phyloP scores from a whole-genome alignment of 2,797 vertebrate genomes.

The Zonotrichia albicollis region DNA sequence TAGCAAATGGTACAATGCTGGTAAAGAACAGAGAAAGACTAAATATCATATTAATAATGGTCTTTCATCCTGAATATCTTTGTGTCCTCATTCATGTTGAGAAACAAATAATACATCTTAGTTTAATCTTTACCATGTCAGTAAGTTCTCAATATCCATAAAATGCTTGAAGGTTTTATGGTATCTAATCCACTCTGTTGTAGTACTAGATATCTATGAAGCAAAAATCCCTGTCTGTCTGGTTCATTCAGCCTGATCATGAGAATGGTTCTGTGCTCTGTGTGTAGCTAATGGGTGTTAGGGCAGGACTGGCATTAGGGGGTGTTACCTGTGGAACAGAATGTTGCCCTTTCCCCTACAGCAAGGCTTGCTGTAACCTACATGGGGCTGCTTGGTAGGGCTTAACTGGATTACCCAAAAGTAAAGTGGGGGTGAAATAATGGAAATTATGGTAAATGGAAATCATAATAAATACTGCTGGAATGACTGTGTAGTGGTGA shows the following conservation, averaged over 20 bases:
- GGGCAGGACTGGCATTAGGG: too few relatives aligned
- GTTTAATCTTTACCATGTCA: neutral
- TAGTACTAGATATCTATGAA: neutral
- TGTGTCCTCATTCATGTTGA: neutral
- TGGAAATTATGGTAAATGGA: neutral
- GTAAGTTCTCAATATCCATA: neutral
- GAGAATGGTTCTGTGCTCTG: neutral
- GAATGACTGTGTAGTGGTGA: neutral
- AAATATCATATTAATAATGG: neutral
- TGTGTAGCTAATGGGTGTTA: neutral
- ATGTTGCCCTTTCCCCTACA: neutral
- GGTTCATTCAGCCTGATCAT: neutral
- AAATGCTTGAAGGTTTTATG: neutral
- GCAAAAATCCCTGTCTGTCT: neutral
- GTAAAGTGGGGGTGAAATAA: neutral
- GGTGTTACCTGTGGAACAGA: neutral
- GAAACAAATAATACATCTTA: neutral
- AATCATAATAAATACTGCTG: neutral
- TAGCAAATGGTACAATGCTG: neutral
- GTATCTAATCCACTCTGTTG: neutral
- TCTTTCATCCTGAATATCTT: neutral
- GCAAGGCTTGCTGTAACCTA: neutral
- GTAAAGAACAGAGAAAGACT: neutral
- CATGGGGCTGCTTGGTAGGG: neutral
- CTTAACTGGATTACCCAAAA: neutral